phyloP scores from a whole-genome alignment of 2,888 invertebrate species.

The Baccha elongata region DNA sequence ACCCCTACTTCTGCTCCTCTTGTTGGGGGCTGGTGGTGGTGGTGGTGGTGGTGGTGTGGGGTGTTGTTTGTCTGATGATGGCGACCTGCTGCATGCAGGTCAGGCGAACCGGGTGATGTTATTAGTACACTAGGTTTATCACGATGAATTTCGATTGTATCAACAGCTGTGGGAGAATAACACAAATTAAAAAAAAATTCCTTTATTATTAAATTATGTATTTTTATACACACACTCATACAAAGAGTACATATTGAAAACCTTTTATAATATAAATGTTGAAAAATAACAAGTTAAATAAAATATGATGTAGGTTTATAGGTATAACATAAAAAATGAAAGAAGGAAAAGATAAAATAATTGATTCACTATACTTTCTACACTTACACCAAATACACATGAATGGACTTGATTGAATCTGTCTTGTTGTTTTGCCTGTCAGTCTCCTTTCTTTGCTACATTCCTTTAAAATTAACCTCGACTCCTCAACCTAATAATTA shows the following conservation, averaged over 20 bases:
- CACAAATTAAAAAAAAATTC: background rate
- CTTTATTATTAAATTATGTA: background rate
- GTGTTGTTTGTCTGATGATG: constrained; percentile 56
- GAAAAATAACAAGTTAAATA: background rate
- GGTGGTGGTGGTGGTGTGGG: constrained; percentile 26
- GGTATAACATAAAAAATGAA: constrained; percentile 16
- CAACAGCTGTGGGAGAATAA: constrained; percentile 75
- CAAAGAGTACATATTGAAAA: constrained; percentile 15
- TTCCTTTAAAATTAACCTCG: too few species aligned
- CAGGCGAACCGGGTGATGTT: constrained; percentile 96
- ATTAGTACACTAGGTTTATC: constrained; percentile 96
- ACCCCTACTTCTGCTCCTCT: constrained; percentile 44
- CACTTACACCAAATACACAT: constrained; percentile 8
- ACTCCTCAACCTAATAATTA: background rate
- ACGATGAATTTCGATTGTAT: constrained; percentile 83
- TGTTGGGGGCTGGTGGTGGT: constrained; percentile 30
- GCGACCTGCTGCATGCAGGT: constrained; percentile 85
- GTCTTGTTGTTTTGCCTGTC: constrained; percentile 11
- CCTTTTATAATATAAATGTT: background rate
- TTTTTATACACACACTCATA: background rate
- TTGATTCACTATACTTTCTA: constrained; percentile 34
- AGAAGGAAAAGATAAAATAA: constrained; percentile 56
- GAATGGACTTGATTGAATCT: constrained; percentile 50
- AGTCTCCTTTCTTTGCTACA: background rate
- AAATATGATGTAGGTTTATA: too few species aligned